phyloP scores from a whole-genome alignment of 1,140 invertebrate genomes.

The Riptortus pedestris region DNA sequence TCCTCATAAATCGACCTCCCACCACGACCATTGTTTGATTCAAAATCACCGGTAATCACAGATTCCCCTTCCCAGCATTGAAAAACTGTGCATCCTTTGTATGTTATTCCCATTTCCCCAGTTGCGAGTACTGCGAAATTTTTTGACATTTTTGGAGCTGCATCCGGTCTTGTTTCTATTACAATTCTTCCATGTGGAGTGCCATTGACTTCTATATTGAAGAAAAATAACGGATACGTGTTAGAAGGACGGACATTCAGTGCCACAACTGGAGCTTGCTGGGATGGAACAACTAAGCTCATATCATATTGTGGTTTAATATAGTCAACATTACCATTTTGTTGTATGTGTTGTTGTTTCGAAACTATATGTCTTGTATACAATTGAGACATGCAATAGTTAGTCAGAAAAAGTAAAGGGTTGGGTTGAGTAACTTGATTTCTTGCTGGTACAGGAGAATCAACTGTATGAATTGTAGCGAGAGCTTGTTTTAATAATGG shows the following conservation, averaged over 20 bases:
- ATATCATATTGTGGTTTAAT: slow-evolving; percentile 35
- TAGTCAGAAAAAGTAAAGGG: slow-evolving; percentile 58
- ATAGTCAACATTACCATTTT: slow-evolving; percentile 47
- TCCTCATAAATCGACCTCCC: slow-evolving; percentile 66
- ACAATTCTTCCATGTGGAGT: slow-evolving; percentile 59
- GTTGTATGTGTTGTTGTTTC: slow-evolving; percentile 42
- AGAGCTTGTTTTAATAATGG: slow-evolving; percentile 52
- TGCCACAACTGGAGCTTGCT: slow-evolving; percentile 33
- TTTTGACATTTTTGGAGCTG: slow-evolving; percentile 79
- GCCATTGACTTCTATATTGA: slow-evolving; percentile 65
- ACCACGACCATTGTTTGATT: slow-evolving; percentile 67
- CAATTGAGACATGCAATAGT: slow-evolving; percentile 61
- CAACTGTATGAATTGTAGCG: slow-evolving; percentile 46
- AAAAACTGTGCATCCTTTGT: slow-evolving; percentile 67
- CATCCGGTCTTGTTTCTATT: slow-evolving; percentile 71
- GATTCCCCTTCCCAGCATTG: slow-evolving; percentile 74
- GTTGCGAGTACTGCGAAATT: slow-evolving; percentile 75
- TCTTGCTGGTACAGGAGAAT: slow-evolving; percentile 32
- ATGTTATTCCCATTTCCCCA: slow-evolving; percentile 66
- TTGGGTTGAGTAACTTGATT: slow-evolving; percentile 28
- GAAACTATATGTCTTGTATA: slow-evolving; percentile 54
- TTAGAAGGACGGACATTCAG: slow-evolving; percentile 30
- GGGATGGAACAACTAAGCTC: slow-evolving; percentile 36
- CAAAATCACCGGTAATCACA: slow-evolving; percentile 49
- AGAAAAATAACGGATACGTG: slow-evolving; percentile 57